Conservation (phyloP, 2,888 invertebrate species). For the Drosophila meridiana region DNA sequence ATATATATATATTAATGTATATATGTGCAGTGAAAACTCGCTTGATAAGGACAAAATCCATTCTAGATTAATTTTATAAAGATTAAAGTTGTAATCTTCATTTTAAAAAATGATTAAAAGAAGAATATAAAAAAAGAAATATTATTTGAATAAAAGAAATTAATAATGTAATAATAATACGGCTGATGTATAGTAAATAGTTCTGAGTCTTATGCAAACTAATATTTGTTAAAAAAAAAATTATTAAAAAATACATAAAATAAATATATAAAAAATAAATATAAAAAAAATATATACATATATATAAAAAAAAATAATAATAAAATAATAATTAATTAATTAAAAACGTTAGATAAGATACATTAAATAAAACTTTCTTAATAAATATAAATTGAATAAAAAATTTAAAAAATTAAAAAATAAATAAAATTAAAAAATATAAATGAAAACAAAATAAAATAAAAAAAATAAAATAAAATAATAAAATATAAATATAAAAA, state of each 20-base stretch:
- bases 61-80: background rate
- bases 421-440: no score
- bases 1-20: background rate
- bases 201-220: no score
- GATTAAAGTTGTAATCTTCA: background rate
- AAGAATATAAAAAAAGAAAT: background rate
- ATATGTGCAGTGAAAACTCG: constrained; percentile 5
- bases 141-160: background rate
- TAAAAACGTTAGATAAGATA: no score
- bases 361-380: no score
- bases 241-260: background rate
- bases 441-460: no score
- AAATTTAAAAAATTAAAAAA: no score
- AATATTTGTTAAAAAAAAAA: background rate
- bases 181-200: no score
- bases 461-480: no score
- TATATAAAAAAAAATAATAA: background rate
- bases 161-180: no score
- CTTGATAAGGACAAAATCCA: background rate
- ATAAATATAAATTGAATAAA: no score
- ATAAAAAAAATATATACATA: background rate
- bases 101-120: background rate
- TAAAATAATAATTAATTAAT: no score
- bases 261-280: background rate
- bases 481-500: no score